phyloP scores from a whole-genome alignment of 2,797 vertebrate genomes.

The Tolypeutes matacus region DNA sequence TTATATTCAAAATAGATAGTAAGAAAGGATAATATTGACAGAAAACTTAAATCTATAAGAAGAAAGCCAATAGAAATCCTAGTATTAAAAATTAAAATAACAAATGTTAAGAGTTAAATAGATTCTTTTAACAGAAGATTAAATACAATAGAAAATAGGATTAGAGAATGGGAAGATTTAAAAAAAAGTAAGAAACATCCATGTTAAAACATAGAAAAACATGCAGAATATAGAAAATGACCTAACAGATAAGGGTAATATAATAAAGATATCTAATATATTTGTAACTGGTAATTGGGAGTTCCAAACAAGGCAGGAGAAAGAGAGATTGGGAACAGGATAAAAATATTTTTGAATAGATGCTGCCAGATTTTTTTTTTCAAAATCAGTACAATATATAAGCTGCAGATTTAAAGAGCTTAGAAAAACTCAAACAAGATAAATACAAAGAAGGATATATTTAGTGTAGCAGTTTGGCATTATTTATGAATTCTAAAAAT shows the following conservation, averaged over 20 bases:
- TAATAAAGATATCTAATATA: neutral
- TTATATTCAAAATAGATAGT: neutral
- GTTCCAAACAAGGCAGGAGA: neutral
- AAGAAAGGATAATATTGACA: neutral
- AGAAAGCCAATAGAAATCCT: neutral
- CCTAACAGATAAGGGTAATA: neutral
- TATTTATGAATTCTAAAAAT: no score
- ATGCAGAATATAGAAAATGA: neutral
- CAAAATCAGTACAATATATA: neutral
- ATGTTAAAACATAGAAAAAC: neutral
- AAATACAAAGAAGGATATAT: neutral
- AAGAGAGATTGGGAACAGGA: neutral
- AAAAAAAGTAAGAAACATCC: neutral
- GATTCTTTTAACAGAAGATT: neutral
- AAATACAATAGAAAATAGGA: constrained; percentile 55
- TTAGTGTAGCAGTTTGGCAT: neutral
- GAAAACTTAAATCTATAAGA: neutral
- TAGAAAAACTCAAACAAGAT: neutral
- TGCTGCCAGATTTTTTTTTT: neutral
- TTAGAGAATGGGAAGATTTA: constrained; percentile 31
- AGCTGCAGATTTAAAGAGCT: neutral
- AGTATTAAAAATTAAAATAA: neutral
- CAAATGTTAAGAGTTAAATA: neutral
- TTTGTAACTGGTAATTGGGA: neutral
- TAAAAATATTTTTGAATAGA: neutral